Conservation (phyloP, 2,113 vertebrate species). For the Ceyx margarethae region DNA sequence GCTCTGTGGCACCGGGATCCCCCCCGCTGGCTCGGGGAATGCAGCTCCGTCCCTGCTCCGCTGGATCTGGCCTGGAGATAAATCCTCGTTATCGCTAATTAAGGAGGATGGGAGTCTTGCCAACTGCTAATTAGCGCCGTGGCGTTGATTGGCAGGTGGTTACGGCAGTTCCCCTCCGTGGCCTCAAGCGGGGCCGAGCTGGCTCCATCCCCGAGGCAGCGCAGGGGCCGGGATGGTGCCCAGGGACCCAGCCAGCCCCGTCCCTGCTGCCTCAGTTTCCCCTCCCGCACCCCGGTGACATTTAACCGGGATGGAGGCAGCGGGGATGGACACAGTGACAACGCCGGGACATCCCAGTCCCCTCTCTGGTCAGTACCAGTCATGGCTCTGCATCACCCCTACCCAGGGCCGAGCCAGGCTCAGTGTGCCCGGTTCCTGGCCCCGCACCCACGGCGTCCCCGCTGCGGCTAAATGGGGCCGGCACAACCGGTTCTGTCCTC, state of each 20-base stretch:
- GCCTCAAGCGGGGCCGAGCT: background rate
- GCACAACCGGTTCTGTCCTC: background rate
- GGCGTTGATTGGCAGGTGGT: background rate
- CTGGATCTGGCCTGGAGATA: background rate
- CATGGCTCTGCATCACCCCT: fast-evolving
- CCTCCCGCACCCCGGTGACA: fast-evolving
- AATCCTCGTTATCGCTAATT: conserved; percentile 6
- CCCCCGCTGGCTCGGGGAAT: fast-evolving
- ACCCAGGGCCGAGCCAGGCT: background rate
- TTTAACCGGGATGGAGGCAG: background rate
- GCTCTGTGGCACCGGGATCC: background rate
- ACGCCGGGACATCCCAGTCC: background rate
- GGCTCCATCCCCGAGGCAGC: background rate
- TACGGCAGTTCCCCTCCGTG: background rate
- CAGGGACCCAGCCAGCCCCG: fast-evolving
- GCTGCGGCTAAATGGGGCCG: background rate
- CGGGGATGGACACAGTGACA: fast-evolving
- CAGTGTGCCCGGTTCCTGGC: background rate
- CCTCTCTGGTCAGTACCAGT: fast-evolving
- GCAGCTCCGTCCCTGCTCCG: background rate
- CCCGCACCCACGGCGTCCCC: background rate
- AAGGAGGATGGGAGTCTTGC: background rate
- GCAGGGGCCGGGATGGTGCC: background rate
- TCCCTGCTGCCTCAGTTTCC: background rate
- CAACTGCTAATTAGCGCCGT: conserved; percentile 13